Evolutionary conservation across 2,888 invertebrate species (phyloP).

Genomic region (Pristionchus entomophagus): DNA sequence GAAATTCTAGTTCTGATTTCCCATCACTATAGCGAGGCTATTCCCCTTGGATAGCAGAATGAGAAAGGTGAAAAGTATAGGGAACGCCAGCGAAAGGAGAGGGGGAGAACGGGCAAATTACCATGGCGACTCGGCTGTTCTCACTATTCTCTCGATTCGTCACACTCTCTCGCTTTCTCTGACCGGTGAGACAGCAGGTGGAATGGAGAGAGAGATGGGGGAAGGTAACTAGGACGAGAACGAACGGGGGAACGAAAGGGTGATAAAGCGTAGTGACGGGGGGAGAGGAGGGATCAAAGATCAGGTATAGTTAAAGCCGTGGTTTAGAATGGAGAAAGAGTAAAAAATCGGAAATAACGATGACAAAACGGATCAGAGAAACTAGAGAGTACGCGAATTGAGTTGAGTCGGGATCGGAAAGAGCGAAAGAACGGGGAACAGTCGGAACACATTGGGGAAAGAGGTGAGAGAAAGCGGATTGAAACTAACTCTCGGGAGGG

Average conservation of each 20-base stretch:
- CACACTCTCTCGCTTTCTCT: too few species aligned
- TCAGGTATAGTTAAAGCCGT: not conserved
- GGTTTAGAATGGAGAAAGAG: not conserved
- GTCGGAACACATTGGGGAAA: not conserved
- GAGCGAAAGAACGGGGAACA: not conserved
- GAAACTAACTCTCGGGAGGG: not conserved
- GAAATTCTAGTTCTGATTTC: too few species aligned
- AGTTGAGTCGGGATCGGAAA: not conserved
- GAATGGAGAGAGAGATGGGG: not conserved
- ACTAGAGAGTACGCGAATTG: constrained; percentile 1
- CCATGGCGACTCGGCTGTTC: too few species aligned
- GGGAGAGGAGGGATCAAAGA: too few species aligned
- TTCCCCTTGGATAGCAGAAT: too few species aligned
- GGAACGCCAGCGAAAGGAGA: not conserved
- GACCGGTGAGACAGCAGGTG: not conserved
- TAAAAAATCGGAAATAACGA: not conserved
- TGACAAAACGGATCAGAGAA: not conserved
- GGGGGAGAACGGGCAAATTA: not conserved
- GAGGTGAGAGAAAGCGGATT: not conserved
- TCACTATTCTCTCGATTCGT: too few species aligned
- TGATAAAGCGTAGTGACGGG: too few species aligned
- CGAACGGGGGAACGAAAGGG: not conserved
- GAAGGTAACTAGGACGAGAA: not conserved
- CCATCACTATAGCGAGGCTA: too few species aligned
- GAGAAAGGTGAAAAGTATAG: not conserved